Base-by-base conservation (phyloP, 2,113 vertebrate genomes). In the human (Homo sapiens) region DNA sequence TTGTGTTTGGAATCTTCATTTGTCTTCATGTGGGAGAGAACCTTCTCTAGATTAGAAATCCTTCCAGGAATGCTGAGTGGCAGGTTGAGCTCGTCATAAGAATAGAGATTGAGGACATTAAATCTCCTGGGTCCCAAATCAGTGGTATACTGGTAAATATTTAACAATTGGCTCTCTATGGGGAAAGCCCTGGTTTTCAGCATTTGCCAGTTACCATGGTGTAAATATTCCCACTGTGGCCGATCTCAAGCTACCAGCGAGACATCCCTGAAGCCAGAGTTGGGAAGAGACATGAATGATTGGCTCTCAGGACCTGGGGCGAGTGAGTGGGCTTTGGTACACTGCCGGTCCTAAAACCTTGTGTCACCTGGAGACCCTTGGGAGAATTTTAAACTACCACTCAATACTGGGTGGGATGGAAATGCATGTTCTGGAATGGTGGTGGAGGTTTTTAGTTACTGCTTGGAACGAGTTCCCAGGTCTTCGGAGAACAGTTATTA, bases 1-100 rank as follows among this genome's bases (percentile, higher is more conserved):
- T 97, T 97, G 97, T 97, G 97, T 97, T 90, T 96, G 97, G 96
- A 98, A 93, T 92, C 90, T 50, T 95, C 93, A 57, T 59, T 81
- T 89, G 45, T 93, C 55, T 89, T 72, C 55, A 20, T 25, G n/a
- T 40, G 88, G 57, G 79, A 75, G 80, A 79, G 85, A 64, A 40
- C 48, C 66, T 94, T 88, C 64, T 82, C 50, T 82, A 40, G 6
- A 48, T 85, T 43, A 81, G 72, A 96, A 85, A 72, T 68, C 80
- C 83, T 89, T 95, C 96, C 96, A 95, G 95, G 85, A 94, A 96
- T 82, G 84, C 97, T 95, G 70, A 86, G 5, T 25, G 4, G 59
- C 57, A 85, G 48, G 11, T 43, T 17, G 11, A 80, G 30, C 73
- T 88, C 78, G 38, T 40, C 14, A 55, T 68, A 40, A 97, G 14